Conservation (phyloP, 2,888 invertebrate genomes). For the Synergus itoensis region DNA sequence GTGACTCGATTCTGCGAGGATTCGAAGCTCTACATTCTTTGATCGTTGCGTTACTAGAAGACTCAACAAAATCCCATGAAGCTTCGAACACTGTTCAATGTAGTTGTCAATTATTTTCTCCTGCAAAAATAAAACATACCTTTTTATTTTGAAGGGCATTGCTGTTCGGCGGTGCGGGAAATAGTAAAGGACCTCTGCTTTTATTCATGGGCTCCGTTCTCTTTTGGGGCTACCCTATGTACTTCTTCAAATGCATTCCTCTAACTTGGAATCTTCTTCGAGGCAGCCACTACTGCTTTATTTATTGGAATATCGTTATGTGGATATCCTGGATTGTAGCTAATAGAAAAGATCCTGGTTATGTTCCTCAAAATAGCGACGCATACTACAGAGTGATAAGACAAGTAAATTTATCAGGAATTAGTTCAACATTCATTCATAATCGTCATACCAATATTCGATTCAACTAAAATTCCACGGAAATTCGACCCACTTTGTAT, state of each 20-base stretch:
- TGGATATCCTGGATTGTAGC: conserved; percentile 96
- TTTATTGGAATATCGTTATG: conserved; percentile 94
- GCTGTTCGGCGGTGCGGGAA: conserved; percentile 93
- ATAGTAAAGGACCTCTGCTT: conserved; percentile 92
- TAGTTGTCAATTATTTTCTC: not conserved
- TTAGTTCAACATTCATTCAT: not conserved
- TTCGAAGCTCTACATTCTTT: conserved; percentile 25
- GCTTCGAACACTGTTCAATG: conserved; percentile 41
- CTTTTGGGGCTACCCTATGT: conserved; percentile 97
- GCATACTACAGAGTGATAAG: conserved; percentile 94
- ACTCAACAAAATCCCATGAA: conserved; percentile 40
- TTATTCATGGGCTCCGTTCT: conserved; percentile 92
- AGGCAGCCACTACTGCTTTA: conserved; percentile 92
- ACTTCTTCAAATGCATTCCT: conserved; percentile 92
- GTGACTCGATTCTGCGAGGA: conserved; percentile 31
- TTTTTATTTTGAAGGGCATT: conserved; percentile 81
- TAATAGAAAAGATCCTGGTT: conserved; percentile 93
- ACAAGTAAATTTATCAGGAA: conserved; percentile 79
- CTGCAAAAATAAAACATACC: not conserved
- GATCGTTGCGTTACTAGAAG: conserved; percentile 28
- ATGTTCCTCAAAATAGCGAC: conserved; percentile 92
- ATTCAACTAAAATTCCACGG: not conserved
- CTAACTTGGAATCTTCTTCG: conserved; percentile 93
- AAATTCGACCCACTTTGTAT: not conserved
- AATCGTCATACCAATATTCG: not conserved